Percentiles rank a stretch among this genome's conserved stretches.
These are phyloP conservation scores for Pungitius pungitius DNA, from an alignment of 2,113 vertebrate genomes.

Conservation along the genomic window DNA sequence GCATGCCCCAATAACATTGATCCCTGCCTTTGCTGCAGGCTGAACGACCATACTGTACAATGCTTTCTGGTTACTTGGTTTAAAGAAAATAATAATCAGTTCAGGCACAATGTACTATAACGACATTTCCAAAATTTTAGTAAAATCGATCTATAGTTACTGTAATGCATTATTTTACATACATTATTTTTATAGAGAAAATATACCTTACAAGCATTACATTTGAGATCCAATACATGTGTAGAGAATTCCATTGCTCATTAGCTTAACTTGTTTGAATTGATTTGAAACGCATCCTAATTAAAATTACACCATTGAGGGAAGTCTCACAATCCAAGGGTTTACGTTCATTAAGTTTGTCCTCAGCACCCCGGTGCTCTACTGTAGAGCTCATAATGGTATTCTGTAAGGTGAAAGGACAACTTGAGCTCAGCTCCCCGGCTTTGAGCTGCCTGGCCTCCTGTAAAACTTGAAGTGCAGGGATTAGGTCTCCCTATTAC, in stretches of 20 bases:
- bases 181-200: background rate
- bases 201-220: background rate
- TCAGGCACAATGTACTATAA: background rate
- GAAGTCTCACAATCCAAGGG: background rate
- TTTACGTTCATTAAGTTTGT: constrained; percentile 32
- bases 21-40: constrained; percentile 3
- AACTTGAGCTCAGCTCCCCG: constrained; percentile 44
- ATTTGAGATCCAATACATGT: background rate
- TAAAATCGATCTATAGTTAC: background rate
- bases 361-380: constrained; percentile 17
- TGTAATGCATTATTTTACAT: too few species aligned
- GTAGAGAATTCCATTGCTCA: background rate
- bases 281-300: background rate
- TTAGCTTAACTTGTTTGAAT: background rate
- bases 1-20: constrained; percentile 65
- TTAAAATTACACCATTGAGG: constrained; percentile 8
- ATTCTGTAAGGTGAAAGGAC: constrained; percentile 48
- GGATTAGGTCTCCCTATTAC: constrained; percentile 46
- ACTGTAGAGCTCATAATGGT: constrained; percentile 53
- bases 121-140: background rate
- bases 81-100: background rate
- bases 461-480: constrained; percentile 32
- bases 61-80: background rate
- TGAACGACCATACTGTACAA: constrained; percentile 3
- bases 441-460: constrained; percentile 34